phyloP scores from a whole-genome alignment of 1,140 invertebrate species.

The Melanaphis sacchari region DNA sequence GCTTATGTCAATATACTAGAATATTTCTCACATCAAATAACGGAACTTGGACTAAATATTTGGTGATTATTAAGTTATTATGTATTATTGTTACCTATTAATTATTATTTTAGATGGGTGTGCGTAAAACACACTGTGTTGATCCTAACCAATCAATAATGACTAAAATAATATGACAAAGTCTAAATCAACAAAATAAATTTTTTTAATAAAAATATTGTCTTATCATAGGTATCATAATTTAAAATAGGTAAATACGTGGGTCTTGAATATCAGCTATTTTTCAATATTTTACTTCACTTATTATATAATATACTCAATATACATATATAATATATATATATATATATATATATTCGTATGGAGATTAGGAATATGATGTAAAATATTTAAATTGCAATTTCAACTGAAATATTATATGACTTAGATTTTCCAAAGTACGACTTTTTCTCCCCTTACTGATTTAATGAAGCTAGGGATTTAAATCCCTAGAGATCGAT shows the following conservation, averaged over 20 bases:
- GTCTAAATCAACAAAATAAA: not conserved
- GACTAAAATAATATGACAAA: not conserved
- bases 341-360: not conserved
- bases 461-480: slow-evolving; percentile 39
- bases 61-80: not conserved
- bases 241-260: not conserved
- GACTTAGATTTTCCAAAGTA: slow-evolving; percentile 10
- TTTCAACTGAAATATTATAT: slow-evolving; percentile 5
- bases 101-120: not conserved
- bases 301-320: not conserved
- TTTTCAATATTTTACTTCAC: not conserved
- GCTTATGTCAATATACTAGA: slow-evolving; percentile 44
- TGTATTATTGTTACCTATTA: not conserved
- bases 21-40: slow-evolving; percentile 18
- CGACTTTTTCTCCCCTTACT: slow-evolving; percentile 18
- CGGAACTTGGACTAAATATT: not conserved
- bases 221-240: not conserved
- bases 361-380: not conserved
- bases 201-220: not conserved
- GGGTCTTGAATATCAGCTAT: not conserved
- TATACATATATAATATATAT: no score
- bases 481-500: slow-evolving; percentile 32
- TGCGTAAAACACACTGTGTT: not conserved
- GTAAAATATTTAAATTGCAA: slow-evolving; percentile 27
- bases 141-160: not conserved